Conservation (phyloP, 2,113 vertebrate species). For the Lepus americanus region DNA sequence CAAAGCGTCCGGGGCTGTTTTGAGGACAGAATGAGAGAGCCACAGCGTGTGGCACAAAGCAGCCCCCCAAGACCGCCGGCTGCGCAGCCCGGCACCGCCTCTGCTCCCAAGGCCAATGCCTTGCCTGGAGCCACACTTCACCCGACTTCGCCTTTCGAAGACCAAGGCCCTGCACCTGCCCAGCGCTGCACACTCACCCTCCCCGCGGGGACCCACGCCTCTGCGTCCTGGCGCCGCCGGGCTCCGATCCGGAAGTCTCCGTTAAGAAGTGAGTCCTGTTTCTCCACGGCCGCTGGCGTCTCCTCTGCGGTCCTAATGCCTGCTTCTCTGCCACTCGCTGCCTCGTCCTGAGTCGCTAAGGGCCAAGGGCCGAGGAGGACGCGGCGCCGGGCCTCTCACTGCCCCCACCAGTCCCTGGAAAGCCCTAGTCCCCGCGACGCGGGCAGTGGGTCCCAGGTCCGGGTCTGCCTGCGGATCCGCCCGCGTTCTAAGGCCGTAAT, state of each 20-base stretch:
- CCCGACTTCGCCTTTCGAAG: too few species aligned
- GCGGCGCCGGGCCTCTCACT: background rate
- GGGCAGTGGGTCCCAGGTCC: background rate
- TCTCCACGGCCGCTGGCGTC: background rate
- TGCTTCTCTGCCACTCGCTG: background rate
- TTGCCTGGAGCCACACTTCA: too few species aligned
- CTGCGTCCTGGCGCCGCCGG: too few species aligned
- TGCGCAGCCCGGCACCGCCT: too few species aligned
- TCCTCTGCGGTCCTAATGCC: too few species aligned
- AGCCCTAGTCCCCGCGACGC: background rate
- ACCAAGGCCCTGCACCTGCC: too few species aligned
- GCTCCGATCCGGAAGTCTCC: too few species aligned
- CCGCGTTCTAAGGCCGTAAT: fast-evolving
- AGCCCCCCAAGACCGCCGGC: too few species aligned
- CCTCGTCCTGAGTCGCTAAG: background rate
- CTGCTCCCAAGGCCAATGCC: too few species aligned
- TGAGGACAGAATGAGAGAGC: background rate
- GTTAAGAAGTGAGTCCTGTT: background rate
- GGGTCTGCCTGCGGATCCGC: background rate
- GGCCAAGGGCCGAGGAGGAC: background rate
- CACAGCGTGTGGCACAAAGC: background rate
- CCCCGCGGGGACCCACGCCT: too few species aligned
- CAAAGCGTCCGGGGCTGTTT: background rate
- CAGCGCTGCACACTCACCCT: too few species aligned
- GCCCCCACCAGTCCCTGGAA: background rate